phyloP scores from a whole-genome alignment of 1,140 invertebrate genomes.

The Pomacea maculata region DNA sequence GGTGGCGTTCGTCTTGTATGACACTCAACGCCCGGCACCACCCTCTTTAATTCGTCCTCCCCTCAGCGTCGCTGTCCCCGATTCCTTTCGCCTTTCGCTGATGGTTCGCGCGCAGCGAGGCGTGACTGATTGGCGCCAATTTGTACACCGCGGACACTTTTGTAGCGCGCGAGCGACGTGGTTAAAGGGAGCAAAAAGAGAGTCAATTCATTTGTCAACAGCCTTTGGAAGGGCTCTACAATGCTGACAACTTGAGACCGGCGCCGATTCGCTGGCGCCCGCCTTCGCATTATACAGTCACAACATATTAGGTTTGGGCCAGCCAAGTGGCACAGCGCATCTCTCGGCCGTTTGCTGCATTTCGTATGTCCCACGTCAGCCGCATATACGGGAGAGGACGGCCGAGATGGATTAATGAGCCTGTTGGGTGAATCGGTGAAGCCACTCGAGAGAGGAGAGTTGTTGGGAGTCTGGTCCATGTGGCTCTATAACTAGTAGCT shows the following conservation, averaged over 20 bases:
- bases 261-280: background rate
- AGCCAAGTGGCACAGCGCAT: constrained; percentile 9
- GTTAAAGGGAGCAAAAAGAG: constrained; percentile 16
- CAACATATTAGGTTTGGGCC: constrained; percentile 1
- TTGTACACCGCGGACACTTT: constrained; percentile 7
- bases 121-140: constrained; percentile 26
- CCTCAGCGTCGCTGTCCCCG: background rate
- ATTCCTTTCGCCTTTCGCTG: background rate
- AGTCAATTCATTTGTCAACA: constrained; percentile 28
- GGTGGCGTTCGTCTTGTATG: background rate
- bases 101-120: background rate
- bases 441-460: too few species aligned
- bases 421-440: too few species aligned
- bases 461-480: too few species aligned
- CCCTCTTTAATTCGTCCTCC: background rate
- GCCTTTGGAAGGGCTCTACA: constrained; percentile 7
- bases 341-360: too few species aligned
- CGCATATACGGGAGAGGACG: too few species aligned
- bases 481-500: too few species aligned
- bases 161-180: constrained; percentile 1
- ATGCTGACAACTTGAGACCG: constrained; percentile 7
- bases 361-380: too few species aligned
- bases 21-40: background rate
- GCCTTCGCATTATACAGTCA: constrained; percentile 15
- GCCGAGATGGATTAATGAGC: too few species aligned